Evolutionary conservation across 2,797 vertebrate genomes (phyloP).

Genomic region (Myotis pilosus): DNA sequence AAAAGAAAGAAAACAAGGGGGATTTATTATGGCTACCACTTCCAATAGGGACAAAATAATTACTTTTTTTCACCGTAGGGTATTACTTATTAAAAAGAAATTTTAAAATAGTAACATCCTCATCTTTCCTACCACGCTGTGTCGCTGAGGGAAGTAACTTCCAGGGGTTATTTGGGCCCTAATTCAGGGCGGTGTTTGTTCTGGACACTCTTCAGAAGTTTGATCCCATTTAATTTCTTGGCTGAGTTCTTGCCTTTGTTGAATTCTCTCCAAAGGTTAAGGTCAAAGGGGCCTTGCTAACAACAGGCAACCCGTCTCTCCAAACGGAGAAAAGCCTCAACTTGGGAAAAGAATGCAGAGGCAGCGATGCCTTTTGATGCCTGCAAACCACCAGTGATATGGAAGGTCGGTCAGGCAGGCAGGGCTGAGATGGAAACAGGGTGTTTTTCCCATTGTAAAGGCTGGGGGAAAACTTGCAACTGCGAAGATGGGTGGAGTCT

Average conservation of each 20-base stretch:
- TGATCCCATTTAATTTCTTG: slow-evolving; percentile 29
- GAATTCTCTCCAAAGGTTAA: slow-evolving; percentile 24
- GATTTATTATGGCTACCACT: not conserved
- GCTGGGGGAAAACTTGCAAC: not conserved
- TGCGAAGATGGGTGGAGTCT: not conserved
- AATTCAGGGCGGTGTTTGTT: not conserved
- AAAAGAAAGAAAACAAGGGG: not conserved
- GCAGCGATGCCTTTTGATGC: not conserved
- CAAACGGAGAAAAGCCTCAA: not conserved
- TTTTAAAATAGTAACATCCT: not conserved
- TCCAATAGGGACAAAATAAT: not conserved
- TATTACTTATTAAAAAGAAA: not conserved
- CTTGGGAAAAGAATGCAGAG: slow-evolving; percentile 7
- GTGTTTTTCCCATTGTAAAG: slow-evolving; percentile 4
- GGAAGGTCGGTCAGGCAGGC: slow-evolving; percentile 22
- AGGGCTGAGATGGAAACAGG: not conserved
- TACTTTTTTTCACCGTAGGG: not conserved
- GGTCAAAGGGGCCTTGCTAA: not conserved
- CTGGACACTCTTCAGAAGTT: not conserved
- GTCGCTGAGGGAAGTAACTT: not conserved
- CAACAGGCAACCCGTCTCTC: not conserved
- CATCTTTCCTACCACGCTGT: not conserved
- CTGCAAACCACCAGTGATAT: not conserved
- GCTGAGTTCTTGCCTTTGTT: slow-evolving; percentile 9
- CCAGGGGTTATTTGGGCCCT: not conserved